Evolutionary conservation across 2,797 vertebrate species (phyloP).

Genomic region (Enteromius argenteus): DNA sequence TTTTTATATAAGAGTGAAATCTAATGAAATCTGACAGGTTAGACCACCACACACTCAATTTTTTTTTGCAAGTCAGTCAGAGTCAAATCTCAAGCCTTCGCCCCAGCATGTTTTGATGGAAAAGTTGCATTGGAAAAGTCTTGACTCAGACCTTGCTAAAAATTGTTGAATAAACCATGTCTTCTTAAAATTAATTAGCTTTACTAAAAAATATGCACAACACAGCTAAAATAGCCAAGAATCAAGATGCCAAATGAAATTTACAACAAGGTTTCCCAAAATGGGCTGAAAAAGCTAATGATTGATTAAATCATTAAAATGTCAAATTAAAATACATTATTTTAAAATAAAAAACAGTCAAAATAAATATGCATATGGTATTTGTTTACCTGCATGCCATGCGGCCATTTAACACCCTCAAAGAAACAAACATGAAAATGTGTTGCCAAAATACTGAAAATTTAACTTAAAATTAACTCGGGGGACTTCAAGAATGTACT

Average conservation of each 20-base stretch:
- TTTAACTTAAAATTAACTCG: neutral
- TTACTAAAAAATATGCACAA: neutral
- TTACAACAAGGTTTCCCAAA: neutral
- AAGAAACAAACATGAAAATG: neutral
- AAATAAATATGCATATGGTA: neutral
- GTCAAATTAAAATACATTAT: neutral
- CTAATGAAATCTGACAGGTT: conserved; percentile 26
- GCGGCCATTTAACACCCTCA: neutral
- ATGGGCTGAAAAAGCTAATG: neutral
- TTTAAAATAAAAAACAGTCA: neutral
- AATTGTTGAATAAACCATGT: conserved; percentile 30
- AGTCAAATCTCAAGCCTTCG: conserved; percentile 31
- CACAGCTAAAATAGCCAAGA: neutral
- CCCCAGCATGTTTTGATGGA: neutral
- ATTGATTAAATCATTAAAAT: neutral
- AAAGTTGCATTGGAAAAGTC: conserved; percentile 17
- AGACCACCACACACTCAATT: conserved; percentile 3
- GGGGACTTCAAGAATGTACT: neutral
- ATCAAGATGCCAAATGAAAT: neutral
- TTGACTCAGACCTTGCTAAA: conserved; percentile 19
- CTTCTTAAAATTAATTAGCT: neutral
- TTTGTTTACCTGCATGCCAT: neutral
- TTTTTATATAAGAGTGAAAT: conserved; percentile 20
- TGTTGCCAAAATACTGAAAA: neutral
- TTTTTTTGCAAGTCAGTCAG: conserved; percentile 25